Conservation (phyloP, 2,797 vertebrate genomes). For the Leptatherina wallacei region DNA sequence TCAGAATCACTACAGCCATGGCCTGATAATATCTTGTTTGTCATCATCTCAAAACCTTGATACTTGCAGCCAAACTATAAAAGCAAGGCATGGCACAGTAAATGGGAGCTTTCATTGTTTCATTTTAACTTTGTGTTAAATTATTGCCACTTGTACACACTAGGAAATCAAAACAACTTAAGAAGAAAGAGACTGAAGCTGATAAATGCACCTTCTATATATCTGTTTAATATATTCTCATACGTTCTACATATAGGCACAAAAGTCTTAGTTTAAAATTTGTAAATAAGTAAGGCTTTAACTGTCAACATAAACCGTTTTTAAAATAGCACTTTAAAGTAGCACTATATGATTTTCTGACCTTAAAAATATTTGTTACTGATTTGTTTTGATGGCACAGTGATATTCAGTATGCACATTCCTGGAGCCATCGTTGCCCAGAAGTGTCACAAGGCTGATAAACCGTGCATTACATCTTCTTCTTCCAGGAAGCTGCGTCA, state of each 20-base stretch:
- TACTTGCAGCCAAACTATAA: neutral
- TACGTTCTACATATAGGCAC: neutral
- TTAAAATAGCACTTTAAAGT: neutral
- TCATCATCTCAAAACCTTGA: neutral
- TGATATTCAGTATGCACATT: too few relatives aligned
- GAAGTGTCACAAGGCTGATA: too few relatives aligned
- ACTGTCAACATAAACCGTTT: neutral
- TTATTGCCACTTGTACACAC: neutral
- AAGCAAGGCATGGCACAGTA: neutral
- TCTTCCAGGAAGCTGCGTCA: too few relatives aligned
- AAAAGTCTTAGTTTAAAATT: neutral
- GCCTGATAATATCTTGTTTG: neutral
- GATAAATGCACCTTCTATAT: neutral
- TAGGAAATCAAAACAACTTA: neutral
- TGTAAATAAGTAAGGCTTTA: neutral
- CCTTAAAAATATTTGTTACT: too few relatives aligned
- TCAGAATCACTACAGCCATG: neutral
- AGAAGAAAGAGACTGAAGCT: neutral
- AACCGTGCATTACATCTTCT: too few relatives aligned
- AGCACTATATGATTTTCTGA: too few relatives aligned
- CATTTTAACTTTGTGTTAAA: neutral
- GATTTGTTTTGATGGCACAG: too few relatives aligned
- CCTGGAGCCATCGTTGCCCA: too few relatives aligned
- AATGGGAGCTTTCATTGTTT: neutral
- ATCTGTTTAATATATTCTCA: neutral